These are phyloP conservation scores for Acanthacorydalis orientalis DNA, from an alignment of 2,888 invertebrate genomes.

Conservation along the genomic window DNA sequence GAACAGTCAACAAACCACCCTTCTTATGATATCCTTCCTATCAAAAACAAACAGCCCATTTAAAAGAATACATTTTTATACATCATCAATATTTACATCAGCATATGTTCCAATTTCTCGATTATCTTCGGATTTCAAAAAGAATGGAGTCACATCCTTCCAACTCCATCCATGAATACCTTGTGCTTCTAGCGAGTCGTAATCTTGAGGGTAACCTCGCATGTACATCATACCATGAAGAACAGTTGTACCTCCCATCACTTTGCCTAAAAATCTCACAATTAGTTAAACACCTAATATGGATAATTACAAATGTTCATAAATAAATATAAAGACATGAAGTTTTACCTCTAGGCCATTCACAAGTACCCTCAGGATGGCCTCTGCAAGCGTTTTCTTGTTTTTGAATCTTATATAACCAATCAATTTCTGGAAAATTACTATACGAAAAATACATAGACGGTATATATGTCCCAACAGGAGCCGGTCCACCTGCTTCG, in stretches of 20 bases:
- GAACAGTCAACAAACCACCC: conserved; percentile 10
- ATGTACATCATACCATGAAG: conserved; percentile 10
- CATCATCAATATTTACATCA: conserved; percentile 1
- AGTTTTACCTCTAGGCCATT: conserved; percentile 7
- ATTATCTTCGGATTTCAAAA: conserved; percentile 9
- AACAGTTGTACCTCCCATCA: conserved; percentile 8
- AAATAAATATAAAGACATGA: neutral
- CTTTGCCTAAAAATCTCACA: conserved; percentile 4
- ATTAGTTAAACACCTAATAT: neutral
- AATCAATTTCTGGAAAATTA: conserved; percentile 7
- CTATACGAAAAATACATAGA: conserved; percentile 8
- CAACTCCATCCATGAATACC: conserved; percentile 8
- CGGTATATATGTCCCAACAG: conserved; percentile 6
- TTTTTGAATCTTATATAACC: conserved; percentile 4
- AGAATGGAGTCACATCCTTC: conserved; percentile 8
- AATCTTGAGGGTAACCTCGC: conserved; percentile 8
- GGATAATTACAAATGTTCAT: neutral
- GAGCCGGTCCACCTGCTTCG: conserved; percentile 9
- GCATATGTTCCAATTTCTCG: conserved; percentile 5
- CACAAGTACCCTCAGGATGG: conserved; percentile 2
- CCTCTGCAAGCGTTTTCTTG: conserved; percentile 7
- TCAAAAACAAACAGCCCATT: neutral
- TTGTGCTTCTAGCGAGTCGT: conserved; percentile 1
- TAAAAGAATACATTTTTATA: neutral
- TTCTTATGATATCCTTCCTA: conserved; percentile 10